These are phyloP conservation scores for Luscinia megarhynchos DNA, from an alignment of 2,797 vertebrate species.

Conservation along the genomic window DNA sequence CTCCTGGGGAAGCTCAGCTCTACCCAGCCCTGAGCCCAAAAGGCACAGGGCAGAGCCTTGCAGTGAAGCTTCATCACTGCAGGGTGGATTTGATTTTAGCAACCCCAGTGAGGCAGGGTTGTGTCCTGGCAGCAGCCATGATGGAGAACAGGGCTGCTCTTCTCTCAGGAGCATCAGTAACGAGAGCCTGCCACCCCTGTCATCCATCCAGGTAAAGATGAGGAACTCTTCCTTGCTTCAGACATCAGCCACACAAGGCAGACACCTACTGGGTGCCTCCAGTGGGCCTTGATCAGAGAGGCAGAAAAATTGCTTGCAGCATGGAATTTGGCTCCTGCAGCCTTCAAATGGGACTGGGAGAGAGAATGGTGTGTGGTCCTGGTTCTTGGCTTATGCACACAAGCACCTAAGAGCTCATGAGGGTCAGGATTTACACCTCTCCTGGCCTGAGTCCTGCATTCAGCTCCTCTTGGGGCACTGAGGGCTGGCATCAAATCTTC, in stretches of 20 bases:
- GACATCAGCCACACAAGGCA: not conserved
- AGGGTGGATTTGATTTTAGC: not conserved
- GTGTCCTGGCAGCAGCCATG: not conserved
- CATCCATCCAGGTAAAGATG: rapidly evolving
- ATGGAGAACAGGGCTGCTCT: not conserved
- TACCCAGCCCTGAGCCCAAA: not conserved
- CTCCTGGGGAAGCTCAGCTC: not conserved
- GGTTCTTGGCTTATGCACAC: not conserved
- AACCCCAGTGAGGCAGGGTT: not conserved
- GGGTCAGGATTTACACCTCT: not conserved
- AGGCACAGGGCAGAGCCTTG: not conserved
- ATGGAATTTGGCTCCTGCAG: not conserved
- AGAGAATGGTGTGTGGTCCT: not conserved
- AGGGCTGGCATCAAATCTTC: not conserved
- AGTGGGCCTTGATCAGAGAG: not conserved
- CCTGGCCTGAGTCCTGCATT: not conserved
- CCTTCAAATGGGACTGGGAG: not conserved
- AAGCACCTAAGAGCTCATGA: not conserved
- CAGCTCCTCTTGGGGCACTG: not conserved
- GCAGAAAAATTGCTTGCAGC: not conserved
- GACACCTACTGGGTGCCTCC: not conserved
- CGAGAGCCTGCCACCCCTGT: not conserved
- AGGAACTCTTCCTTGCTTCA: not conserved
- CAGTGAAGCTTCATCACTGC: not conserved
- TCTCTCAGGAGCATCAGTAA: not conserved